phyloP scores from a whole-genome alignment of 2,888 invertebrate species.

The Halocaridina rubra region DNA sequence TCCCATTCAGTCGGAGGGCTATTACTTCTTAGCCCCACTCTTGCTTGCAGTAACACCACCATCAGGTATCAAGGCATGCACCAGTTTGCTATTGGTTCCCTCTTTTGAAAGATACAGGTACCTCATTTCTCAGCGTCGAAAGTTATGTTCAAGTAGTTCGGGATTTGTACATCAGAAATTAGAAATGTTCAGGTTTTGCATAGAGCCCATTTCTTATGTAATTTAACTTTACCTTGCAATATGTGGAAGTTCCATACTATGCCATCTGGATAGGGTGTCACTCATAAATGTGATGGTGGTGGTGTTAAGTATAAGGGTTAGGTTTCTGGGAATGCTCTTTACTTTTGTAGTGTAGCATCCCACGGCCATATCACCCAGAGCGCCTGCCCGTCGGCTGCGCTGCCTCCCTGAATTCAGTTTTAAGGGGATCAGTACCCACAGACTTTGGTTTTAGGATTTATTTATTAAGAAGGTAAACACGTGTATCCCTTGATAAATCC shows the following conservation, averaged over 20 bases:
- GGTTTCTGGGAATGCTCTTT: not conserved
- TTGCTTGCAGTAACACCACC: not conserved
- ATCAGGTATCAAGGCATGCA: no score
- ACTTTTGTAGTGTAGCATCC: not conserved
- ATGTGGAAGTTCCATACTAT: no score
- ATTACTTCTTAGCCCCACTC: not conserved
- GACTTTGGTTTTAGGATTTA: slow-evolving; percentile 38
- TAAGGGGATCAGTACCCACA: slow-evolving; percentile 31
- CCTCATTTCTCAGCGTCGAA: no score
- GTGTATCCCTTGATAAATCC: slow-evolving; percentile 32
- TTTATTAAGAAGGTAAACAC: slow-evolving; percentile 38
- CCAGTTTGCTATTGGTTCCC: no score
- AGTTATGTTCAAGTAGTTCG: no score
- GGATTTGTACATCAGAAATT: no score
- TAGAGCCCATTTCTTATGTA: no score
- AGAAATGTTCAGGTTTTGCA: no score
- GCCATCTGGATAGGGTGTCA: no score
- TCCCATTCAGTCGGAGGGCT: not conserved
- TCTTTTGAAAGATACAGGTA: no score
- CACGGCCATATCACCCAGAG: slow-evolving; percentile 5
- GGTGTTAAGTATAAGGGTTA: not conserved
- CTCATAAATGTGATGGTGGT: not conserved
- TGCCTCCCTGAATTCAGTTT: slow-evolving; percentile 35
- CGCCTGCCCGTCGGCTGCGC: slow-evolving; percentile 34
- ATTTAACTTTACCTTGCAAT: no score